phyloP scores from a whole-genome alignment of 2,797 vertebrate genomes.

The Halcyon leucocephala region DNA sequence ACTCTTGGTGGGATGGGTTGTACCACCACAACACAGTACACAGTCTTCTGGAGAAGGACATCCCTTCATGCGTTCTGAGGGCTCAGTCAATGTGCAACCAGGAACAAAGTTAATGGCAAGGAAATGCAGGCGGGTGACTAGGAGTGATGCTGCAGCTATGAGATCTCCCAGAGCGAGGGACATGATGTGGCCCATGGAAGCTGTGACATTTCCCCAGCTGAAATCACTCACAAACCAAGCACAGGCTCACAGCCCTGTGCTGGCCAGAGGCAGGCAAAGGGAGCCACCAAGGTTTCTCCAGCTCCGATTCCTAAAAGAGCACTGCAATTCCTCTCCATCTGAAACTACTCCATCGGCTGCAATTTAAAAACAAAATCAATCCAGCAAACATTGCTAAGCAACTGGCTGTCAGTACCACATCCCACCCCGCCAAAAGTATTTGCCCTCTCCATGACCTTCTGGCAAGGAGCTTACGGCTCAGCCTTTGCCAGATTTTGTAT shows the following conservation, averaged over 20 bases:
- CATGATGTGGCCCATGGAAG: background rate
- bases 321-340: background rate
- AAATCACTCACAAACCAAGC: background rate
- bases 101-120: background rate
- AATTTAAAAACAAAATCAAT: constrained; percentile 26
- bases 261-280: background rate
- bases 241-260: background rate
- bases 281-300: background rate
- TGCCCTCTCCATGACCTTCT: constrained; percentile 32
- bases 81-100: background rate
- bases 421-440: background rate
- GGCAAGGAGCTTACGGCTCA: constrained; percentile 13
- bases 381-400: constrained; percentile 59
- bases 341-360: constrained; percentile 12
- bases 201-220: background rate
- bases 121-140: background rate
- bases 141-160: constrained; percentile 8
- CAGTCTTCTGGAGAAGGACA: background rate
- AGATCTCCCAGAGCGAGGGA: background rate
- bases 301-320: background rate
- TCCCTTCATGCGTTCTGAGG: background rate
- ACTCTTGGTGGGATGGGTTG: background rate
- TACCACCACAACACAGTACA: background rate
- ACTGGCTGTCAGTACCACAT: constrained; percentile 1
- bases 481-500: constrained; percentile 8